These are phyloP conservation scores for Mandrillus leucophaeus DNA, from an alignment of 2,113 vertebrate genomes.

Conservation along the genomic window DNA sequence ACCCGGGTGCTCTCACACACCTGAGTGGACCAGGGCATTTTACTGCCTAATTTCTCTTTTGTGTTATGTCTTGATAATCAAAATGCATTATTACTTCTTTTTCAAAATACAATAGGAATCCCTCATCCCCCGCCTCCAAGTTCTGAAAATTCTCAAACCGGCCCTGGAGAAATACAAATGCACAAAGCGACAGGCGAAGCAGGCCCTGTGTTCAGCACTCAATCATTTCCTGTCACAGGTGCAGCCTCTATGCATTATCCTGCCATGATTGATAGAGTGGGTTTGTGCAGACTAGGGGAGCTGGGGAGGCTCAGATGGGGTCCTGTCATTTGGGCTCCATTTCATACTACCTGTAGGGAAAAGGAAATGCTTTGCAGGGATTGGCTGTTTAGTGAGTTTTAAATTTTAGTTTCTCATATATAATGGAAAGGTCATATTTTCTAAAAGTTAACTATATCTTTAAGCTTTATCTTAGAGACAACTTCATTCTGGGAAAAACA, in stretches of 20 bases:
- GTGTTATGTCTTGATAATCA: conserved; percentile 56
- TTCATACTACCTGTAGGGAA: conserved; percentile 86
- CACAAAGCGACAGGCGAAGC: conserved; percentile 85
- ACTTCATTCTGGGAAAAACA: not conserved
- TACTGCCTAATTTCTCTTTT: conserved; percentile 57
- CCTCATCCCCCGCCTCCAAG: conserved; percentile 60
- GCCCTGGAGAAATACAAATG: conserved; percentile 89
- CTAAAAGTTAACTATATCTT: conserved; percentile 66
- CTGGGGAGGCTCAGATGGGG: conserved; percentile 85
- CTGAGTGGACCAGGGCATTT: not conserved
- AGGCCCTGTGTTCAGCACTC: conserved; percentile 87
- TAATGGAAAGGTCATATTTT: conserved; percentile 67
- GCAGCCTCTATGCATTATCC: conserved; percentile 89
- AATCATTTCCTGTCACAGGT: conserved; percentile 90
- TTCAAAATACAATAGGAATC: conserved; percentile 61
- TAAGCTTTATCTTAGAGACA: conserved; percentile 35
- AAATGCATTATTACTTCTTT: conserved; percentile 75
- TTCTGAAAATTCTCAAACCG: conserved; percentile 84
- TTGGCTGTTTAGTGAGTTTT: conserved; percentile 62
- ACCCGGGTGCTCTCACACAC: not conserved
- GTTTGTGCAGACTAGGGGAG: conserved; percentile 84
- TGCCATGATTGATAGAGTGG: conserved; percentile 91
- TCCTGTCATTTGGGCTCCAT: conserved; percentile 81
- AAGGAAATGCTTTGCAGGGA: conserved; percentile 77
- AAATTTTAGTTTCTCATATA: conserved; percentile 69